Evolutionary conservation across 2,888 invertebrate genomes (phyloP).

Genomic region (Linyphia triangularis): DNA sequence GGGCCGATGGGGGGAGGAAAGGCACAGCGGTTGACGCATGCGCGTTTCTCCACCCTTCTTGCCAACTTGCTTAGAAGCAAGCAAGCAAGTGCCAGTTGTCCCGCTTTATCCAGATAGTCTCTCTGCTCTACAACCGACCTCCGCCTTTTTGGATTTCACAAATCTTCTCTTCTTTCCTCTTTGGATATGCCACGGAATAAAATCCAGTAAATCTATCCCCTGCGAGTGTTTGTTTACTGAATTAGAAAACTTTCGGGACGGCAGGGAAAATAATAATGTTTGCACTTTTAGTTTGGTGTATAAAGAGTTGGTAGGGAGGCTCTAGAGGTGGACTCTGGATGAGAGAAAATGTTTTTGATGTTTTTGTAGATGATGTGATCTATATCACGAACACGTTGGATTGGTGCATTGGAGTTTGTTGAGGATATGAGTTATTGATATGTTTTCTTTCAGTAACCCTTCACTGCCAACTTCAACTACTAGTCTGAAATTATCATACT

Average conservation of each 20-base stretch:
- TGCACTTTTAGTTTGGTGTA: slow-evolving; percentile 16
- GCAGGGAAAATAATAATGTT: neutral
- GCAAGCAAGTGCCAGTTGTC: slow-evolving; percentile 69
- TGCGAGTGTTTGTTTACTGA: slow-evolving; percentile 45
- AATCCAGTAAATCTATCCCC: slow-evolving; percentile 16
- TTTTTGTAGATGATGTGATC: too few species aligned
- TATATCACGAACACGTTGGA: too few species aligned
- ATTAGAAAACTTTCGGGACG: slow-evolving; percentile 33
- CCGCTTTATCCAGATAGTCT: slow-evolving; percentile 58
- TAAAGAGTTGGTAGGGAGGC: slow-evolving; percentile 42
- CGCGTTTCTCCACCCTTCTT: slow-evolving; percentile 47
- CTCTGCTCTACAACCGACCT: slow-evolving; percentile 20
- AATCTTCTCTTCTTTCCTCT: slow-evolving; percentile 27
- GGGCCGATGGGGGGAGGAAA: slow-evolving; percentile 49
- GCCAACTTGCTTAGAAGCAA: slow-evolving; percentile 65
- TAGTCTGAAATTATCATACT: too few species aligned
- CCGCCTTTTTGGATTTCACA: slow-evolving; percentile 29
- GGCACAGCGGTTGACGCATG: slow-evolving; percentile 43
- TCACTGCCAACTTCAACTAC: too few species aligned
- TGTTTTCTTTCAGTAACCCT: too few species aligned
- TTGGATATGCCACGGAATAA: slow-evolving; percentile 28
- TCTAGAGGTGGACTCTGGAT: too few species aligned
- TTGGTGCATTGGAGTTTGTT: too few species aligned
- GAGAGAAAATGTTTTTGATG: too few species aligned
- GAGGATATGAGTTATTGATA: too few species aligned